phyloP scores from a whole-genome alignment of 2,113 vertebrate genomes.

The Saguinus midas region DNA sequence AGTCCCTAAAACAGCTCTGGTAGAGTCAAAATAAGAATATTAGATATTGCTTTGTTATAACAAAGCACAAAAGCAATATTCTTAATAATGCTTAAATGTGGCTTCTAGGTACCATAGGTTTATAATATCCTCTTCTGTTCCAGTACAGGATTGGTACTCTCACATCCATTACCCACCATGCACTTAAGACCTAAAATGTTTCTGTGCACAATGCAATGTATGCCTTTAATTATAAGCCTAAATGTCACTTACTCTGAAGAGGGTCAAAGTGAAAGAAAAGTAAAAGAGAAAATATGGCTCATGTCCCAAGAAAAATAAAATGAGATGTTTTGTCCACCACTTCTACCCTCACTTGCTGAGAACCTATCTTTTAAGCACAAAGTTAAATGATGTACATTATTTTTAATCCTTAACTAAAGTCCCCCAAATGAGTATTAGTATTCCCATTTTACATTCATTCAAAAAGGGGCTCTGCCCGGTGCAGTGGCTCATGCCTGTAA shows the following conservation, averaged over 20 bases:
- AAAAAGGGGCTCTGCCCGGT: not conserved
- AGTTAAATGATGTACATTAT: not conserved
- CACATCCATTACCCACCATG: not conserved
- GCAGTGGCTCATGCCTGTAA: no score
- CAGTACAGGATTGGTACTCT: not conserved
- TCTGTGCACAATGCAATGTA: not conserved
- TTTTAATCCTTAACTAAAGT: not conserved
- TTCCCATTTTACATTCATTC: not conserved
- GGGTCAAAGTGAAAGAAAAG: not conserved
- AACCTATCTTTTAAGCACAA: not conserved
- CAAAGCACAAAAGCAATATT: not conserved
- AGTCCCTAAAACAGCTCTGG: not conserved
- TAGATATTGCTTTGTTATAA: not conserved
- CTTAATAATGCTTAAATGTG: not conserved
- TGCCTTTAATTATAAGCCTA: not conserved
- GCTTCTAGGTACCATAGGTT: not conserved
- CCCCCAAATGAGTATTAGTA: not conserved
- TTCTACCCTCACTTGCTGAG: not conserved
- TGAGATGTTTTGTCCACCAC: not conserved
- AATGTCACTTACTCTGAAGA: not conserved
- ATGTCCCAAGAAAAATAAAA: not conserved
- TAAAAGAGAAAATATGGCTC: not conserved
- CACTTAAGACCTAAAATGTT: not conserved
- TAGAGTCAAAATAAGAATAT: not conserved
- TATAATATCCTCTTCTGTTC: not conserved